Evolutionary conservation across 1,140 invertebrate genomes (phyloP).

Genomic region (Armadillidium nasatum): DNA sequence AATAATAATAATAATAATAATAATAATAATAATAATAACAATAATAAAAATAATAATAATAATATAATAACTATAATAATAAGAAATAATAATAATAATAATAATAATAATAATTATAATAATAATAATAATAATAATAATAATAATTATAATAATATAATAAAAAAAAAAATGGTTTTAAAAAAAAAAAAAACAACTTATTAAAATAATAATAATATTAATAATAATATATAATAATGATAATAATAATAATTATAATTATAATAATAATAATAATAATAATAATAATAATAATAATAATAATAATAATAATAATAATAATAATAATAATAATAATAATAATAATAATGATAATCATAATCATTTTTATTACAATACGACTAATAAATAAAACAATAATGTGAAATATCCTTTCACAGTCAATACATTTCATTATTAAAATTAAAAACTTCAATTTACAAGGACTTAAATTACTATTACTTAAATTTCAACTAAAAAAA

Average conservation of each 20-base stretch:
- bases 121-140: constrained; percentile 6
- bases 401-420: too few species aligned
- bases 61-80: background rate
- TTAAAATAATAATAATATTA: too few species aligned
- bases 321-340: constrained; percentile 22
- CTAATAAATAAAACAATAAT: too few species aligned
- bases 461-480: too few species aligned
- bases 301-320: constrained; percentile 11
- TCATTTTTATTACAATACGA: too few species aligned
- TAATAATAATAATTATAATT: background rate
- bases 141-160: background rate
- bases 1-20: constrained; percentile 1
- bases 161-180: too few species aligned
- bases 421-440: too few species aligned
- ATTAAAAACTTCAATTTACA: too few species aligned
- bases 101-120: constrained; percentile 4
- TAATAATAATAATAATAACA: background rate
- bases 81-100: constrained; percentile 2
- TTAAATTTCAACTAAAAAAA: too few species aligned
- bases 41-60: background rate
- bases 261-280: background rate
- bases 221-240: background rate
- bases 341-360: background rate
- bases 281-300: background rate
- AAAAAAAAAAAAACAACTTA: too few species aligned